Conservation (phyloP, 2,888 invertebrate genomes). For the Microplitis deprimator region DNA sequence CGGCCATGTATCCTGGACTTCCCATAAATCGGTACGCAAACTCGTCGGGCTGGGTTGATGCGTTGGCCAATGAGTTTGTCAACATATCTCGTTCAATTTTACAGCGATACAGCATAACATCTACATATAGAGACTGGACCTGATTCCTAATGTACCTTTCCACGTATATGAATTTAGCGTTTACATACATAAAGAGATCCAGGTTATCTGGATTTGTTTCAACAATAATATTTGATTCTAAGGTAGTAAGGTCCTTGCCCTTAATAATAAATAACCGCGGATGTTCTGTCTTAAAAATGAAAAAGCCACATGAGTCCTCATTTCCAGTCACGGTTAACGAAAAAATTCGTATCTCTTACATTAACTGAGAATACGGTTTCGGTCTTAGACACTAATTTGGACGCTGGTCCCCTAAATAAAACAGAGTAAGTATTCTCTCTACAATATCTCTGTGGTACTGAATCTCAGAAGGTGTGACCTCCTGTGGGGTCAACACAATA, state of each 20-base stretch:
- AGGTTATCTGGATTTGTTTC: slow-evolving; percentile 36
- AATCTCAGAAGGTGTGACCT: slow-evolving; percentile 43
- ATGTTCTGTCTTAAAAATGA: slow-evolving; percentile 45
- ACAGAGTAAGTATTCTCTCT: slow-evolving; percentile 36
- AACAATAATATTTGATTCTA: slow-evolving; percentile 41
- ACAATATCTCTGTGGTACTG: slow-evolving; percentile 32
- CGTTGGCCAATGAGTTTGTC: slow-evolving; percentile 51
- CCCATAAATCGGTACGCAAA: slow-evolving; percentile 53
- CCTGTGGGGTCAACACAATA: slow-evolving; percentile 34
- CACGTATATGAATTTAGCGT: slow-evolving; percentile 55
- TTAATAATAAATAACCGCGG: slow-evolving; percentile 46
- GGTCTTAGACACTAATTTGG: not conserved
- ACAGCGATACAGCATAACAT: slow-evolving; percentile 51
- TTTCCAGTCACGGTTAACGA: slow-evolving; percentile 33
- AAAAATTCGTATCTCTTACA: slow-evolving; percentile 43
- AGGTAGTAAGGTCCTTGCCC: slow-evolving; percentile 29
- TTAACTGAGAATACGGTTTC: slow-evolving; percentile 38
- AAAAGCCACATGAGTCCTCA: slow-evolving; percentile 36
- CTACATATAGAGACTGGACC: slow-evolving; percentile 46
- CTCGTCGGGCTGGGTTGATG: slow-evolving; percentile 50
- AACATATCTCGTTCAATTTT: slow-evolving; percentile 52
- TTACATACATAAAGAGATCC: slow-evolving; percentile 53
- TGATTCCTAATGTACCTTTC: slow-evolving; percentile 51
- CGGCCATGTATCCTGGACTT: slow-evolving; percentile 50
- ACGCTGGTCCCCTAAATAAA: slow-evolving; percentile 36